Conservation (phyloP, 2,797 vertebrate species). For the Mus minutoides region DNA sequence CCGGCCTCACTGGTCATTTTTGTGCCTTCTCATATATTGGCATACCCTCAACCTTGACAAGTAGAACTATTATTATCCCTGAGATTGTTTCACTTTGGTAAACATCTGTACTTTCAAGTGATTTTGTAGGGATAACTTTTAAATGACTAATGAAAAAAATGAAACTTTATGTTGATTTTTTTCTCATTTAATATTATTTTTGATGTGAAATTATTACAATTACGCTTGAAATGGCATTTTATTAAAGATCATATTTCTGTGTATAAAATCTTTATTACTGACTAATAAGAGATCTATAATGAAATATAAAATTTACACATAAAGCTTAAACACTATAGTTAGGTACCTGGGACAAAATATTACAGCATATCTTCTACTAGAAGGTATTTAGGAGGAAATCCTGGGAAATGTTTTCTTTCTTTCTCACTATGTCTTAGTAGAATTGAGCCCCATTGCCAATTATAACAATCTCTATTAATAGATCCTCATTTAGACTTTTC, state of each 20-base stretch:
- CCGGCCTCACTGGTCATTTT: background rate
- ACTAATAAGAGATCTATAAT: background rate
- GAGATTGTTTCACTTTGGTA: background rate
- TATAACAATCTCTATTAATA: background rate
- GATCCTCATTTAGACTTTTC: background rate
- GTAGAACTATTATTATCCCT: background rate
- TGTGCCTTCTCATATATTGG: background rate
- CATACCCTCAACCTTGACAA: background rate
- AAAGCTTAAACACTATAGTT: background rate
- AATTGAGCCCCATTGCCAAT: background rate
- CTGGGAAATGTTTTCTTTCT: background rate
- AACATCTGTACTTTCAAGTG: background rate
- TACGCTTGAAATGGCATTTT: background rate
- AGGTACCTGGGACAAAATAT: background rate
- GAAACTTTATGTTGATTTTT: background rate
- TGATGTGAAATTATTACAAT: background rate
- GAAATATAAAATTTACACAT: background rate
- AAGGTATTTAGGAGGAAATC: background rate
- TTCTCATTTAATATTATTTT: background rate
- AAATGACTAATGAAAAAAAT: background rate
- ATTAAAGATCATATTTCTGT: conserved; percentile 19
- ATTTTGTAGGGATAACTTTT: background rate
- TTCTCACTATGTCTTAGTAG: background rate
- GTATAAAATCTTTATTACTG: background rate
- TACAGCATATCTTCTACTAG: background rate